Percentiles rank a stretch among this genome's conserved stretches.
phyloP scores from a whole-genome alignment of 2,113 vertebrate genomes.

The Aleadryas rufinucha region DNA sequence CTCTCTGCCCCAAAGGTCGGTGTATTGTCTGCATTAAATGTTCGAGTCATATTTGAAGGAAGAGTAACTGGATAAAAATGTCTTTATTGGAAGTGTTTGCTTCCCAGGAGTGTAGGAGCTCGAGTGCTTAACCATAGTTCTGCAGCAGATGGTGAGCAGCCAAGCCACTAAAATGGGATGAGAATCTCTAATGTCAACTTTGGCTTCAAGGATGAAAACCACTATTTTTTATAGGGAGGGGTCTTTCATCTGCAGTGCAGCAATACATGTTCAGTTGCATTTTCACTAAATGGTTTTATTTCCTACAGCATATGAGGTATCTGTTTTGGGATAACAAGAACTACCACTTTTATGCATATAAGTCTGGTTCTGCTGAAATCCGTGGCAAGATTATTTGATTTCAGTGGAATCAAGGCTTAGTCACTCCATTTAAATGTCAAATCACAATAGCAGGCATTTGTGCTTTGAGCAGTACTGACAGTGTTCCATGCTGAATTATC shows the following conservation, averaged over 20 bases:
- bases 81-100: background rate
- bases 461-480: background rate
- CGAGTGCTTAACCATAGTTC: background rate
- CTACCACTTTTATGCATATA: background rate
- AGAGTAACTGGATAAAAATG: conserved; percentile 31
- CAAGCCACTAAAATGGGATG: conserved; percentile 3
- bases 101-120: conserved; percentile 11
- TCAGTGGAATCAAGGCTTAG: background rate
- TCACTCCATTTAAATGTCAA: background rate
- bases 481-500: background rate
- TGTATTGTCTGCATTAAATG: conserved; percentile 24
- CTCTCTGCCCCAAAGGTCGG: background rate
- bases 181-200: background rate
- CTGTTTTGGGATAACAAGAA: background rate
- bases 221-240: background rate
- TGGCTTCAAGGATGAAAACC: background rate
- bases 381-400: background rate
- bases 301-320: background rate
- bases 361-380: background rate
- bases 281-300: background rate
- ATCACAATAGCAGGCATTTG: background rate
- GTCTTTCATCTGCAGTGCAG: background rate
- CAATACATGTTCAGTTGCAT: background rate
- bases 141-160: background rate
- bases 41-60: background rate